Evolutionary conservation across 2,888 invertebrate genomes (phyloP).

Genomic region (Eupithecia pulchellata): DNA sequence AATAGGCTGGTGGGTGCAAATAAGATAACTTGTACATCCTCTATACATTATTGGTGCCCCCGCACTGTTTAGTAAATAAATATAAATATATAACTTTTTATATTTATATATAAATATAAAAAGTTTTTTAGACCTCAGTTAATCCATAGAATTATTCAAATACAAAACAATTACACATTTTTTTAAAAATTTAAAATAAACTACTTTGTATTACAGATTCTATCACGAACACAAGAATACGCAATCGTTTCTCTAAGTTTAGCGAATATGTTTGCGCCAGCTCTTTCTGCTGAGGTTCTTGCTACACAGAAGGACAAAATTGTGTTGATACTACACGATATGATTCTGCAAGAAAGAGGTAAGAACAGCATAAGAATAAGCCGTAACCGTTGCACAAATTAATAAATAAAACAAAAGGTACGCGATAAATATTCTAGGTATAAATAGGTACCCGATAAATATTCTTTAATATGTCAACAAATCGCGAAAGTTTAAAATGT

Average conservation of each 20-base stretch:
- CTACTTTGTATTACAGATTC: not conserved
- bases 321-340: not conserved
- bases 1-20: not conserved
- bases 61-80: not conserved
- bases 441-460: too few relatives aligned
- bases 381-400: too few relatives aligned
- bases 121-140: too few relatives aligned
- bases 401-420: too few relatives aligned
- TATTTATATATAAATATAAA: too few relatives aligned
- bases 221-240: not conserved
- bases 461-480: too few relatives aligned
- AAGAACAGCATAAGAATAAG: not conserved
- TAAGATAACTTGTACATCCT: not conserved
- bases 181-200: too few relatives aligned
- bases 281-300: not conserved
- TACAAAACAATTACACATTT: too few relatives aligned
- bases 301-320: not conserved
- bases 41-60: not conserved
- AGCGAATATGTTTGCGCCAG: not conserved
- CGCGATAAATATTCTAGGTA: too few relatives aligned
- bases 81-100: too few relatives aligned
- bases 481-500: too few relatives aligned
- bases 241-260: not conserved
- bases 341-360: not conserved
- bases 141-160: too few relatives aligned